Base-by-base conservation (phyloP, 1,140 invertebrate genomes). In the Bombus breviceps region DNA sequence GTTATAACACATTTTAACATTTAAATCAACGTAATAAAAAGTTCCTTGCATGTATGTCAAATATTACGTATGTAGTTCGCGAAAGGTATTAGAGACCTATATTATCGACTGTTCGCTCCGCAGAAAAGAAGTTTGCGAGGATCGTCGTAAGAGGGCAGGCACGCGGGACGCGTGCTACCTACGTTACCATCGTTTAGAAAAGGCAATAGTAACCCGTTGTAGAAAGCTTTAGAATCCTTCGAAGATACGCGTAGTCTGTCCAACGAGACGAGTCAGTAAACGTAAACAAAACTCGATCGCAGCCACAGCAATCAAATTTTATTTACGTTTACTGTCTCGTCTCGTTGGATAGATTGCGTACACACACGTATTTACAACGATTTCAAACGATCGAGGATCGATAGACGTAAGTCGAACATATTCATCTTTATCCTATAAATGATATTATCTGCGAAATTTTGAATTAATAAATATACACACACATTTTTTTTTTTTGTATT, bases 81-180 rank as follows among this genome's bases (percentile, higher is more conserved):
- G 15, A 8, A 53, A 22, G 18, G 47, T 47, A 39, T 28, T 10
- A 32, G 18, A 39, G 6, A 41, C 25, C 57, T 77, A 10, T 25
- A 41, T 62, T 64, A 62, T 8, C 57, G 28, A 57, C 37, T 13
- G 28, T 22, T 62, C 2, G 41, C 1, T 32, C 0, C 25, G 22
- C 9, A 0, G 8, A 28, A 8, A 9, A 32, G 12, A 10, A 41
- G 12, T 8, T 39, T 64, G 8, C 1, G 1, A 1, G 8, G n/a
- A 64, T 22, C 3, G 53, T 37, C 2, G 12, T 12, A 28, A 82
- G 81, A 64, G 77, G 41, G 32, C 77, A 53, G 22, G 1, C 12
- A 1, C 5, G 62, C 15, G 12, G 6, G 8, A 18, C 15, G 10
- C 39, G 39, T n/a, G n/a, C 12, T 62, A 9, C 9, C 37, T 59